phyloP scores from a whole-genome alignment of 1,140 invertebrate genomes.

The Linepithema humile region DNA sequence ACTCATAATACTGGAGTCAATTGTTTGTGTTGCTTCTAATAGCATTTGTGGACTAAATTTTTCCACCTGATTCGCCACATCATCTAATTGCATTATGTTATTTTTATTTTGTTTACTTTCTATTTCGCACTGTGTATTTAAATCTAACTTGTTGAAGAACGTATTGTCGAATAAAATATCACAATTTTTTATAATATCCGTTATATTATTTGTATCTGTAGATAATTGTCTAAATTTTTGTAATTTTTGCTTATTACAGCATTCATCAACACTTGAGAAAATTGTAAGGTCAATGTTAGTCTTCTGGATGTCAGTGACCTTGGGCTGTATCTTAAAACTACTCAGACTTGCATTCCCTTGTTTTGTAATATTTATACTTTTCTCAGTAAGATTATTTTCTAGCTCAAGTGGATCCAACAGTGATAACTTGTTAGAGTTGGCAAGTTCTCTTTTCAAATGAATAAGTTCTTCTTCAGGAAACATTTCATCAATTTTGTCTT shows the following conservation, averaged over 20 bases:
- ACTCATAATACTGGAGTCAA: no score
- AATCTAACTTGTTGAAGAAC: background rate
- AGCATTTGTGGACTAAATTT: no score
- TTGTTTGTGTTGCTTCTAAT: no score
- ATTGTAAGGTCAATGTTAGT: constrained; percentile 37
- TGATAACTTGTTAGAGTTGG: background rate
- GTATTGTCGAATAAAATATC: background rate
- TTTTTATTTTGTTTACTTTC: background rate
- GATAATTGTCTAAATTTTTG: background rate
- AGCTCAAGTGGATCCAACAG: background rate
- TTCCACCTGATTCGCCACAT: no score
- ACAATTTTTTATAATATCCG: background rate
- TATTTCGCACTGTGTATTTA: background rate
- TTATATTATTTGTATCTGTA: background rate
- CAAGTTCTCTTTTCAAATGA: background rate
- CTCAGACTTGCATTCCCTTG: background rate
- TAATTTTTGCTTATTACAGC: no score
- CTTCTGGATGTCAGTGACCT: constrained; percentile 43
- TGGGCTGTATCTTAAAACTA: background rate
- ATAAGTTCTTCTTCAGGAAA: background rate
- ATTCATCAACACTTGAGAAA: background rate
- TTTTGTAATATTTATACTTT: background rate
- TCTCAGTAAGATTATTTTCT: background rate
- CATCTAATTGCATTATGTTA: background rate
- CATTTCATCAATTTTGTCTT: background rate